Evolutionary conservation across 2,797 vertebrate genomes (phyloP).

Genomic region (Enteromius thamalakanensis): DNA sequence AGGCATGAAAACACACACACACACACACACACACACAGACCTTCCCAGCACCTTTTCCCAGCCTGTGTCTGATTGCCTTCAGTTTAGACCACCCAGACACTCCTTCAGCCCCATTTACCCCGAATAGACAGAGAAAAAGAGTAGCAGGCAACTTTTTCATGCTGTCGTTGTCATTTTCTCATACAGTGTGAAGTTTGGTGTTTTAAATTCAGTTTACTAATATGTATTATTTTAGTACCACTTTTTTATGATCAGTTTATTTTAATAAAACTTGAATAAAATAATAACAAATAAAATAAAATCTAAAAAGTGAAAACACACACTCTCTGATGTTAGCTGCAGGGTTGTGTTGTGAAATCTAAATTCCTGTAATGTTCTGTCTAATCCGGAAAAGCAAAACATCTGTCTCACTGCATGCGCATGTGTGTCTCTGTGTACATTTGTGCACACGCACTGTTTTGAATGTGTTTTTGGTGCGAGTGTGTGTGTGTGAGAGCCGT

Average conservation of each 20-base stretch:
- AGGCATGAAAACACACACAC: conserved; percentile 8
- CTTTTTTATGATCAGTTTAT: not conserved
- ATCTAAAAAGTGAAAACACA: not conserved
- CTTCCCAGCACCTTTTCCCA: conserved; percentile 24
- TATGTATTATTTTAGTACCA: not conserved
- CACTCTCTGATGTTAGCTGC: not conserved
- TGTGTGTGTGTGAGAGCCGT: conserved; percentile 1
- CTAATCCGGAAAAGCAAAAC: conserved; percentile 10
- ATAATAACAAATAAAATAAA: not conserved
- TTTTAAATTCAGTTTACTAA: no score
- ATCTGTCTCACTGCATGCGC: conserved; percentile 46
- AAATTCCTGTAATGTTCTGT: conserved; percentile 25
- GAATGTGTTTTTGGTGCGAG: conserved; percentile 64
- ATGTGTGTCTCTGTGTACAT: conserved; percentile 55
- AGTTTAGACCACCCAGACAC: conserved; percentile 80
- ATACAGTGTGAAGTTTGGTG: not conserved
- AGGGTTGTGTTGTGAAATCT: conserved; percentile 7
- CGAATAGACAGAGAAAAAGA: conserved; percentile 39
- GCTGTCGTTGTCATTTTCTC: not conserved
- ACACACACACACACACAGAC: conserved; percentile 13
- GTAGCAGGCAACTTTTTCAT: conserved; percentile 47
- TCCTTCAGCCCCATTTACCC: conserved; percentile 67
- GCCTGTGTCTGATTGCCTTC: conserved; percentile 61
- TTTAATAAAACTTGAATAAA: not conserved
- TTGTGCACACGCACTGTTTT: not conserved